Conservation (phyloP, 2,888 invertebrate species). For the Arrhopalites spinosus region DNA sequence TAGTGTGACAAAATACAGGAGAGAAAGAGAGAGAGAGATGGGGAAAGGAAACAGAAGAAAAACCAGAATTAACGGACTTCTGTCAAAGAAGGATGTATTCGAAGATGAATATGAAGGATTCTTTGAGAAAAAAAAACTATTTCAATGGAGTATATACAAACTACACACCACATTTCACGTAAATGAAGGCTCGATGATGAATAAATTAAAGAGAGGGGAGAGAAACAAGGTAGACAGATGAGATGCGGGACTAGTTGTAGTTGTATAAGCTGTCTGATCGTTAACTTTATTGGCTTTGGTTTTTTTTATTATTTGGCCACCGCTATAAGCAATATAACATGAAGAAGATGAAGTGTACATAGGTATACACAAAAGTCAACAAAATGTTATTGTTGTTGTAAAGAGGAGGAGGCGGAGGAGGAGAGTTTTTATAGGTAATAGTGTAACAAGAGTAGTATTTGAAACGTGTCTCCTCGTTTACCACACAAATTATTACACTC, state of each 20-base stretch:
- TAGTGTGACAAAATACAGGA: not conserved
- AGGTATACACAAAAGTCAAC: not conserved
- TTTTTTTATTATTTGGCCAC: not conserved
- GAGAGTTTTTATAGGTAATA: not conserved
- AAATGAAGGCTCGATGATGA: not conserved
- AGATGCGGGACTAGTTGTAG: not conserved
- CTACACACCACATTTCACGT: not conserved
- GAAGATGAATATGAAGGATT: not conserved
- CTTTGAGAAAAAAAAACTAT: not conserved
- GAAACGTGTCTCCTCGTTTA: not conserved
- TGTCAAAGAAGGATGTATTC: slow-evolving; percentile 4
- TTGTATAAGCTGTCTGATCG: no score
- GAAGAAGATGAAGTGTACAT: not conserved
- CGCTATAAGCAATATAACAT: not conserved
- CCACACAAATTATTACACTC: not conserved
- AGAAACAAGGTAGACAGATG: not conserved
- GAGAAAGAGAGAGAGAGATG: not conserved
- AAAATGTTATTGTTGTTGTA: slow-evolving; percentile 1
- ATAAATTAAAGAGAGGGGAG: not conserved
- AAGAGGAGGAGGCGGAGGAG: no score
- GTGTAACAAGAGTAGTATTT: no score
- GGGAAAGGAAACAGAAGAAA: not conserved
- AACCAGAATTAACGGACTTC: slow-evolving; percentile 30
- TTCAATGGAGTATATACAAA: not conserved
- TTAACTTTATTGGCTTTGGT: not conserved